These are phyloP conservation scores for Zapus hudsonius DNA, from an alignment of 2,113 vertebrate genomes.

Conservation along the genomic window DNA sequence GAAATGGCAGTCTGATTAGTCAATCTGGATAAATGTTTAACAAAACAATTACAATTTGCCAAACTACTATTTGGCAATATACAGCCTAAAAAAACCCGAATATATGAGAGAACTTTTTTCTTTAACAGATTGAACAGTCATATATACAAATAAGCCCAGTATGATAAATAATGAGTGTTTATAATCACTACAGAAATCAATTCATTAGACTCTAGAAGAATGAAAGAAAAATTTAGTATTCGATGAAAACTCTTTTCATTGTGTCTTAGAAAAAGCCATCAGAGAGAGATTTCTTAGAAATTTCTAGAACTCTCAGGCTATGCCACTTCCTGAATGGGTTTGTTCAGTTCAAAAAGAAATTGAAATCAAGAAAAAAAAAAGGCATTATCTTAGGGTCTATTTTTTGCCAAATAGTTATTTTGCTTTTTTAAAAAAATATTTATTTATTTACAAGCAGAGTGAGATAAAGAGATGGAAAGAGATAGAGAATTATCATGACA, in stretches of 20 bases:
- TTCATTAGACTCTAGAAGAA: not conserved
- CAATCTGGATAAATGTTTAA: constrained; percentile 37
- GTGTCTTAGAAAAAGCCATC: constrained; percentile 50
- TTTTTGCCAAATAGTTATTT: constrained; percentile 58
- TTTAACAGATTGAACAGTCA: constrained; percentile 32
- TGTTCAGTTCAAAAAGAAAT: constrained; percentile 64
- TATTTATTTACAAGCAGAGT: no score
- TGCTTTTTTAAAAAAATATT: constrained; percentile 38
- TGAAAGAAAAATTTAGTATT: constrained; percentile 55
- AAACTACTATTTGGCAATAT: constrained; percentile 58
- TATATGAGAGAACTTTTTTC: constrained; percentile 50
- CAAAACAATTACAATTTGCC: constrained; percentile 37
- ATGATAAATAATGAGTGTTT: constrained; percentile 48
- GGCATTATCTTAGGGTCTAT: constrained; percentile 25
- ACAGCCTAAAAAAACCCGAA: not conserved
- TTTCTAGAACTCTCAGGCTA: constrained; percentile 46
- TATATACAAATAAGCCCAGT: constrained; percentile 38
- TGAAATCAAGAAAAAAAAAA: constrained; percentile 19
- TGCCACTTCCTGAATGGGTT: constrained; percentile 58
- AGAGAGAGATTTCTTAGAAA: constrained; percentile 56
- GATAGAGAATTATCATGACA: no score
- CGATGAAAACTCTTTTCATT: constrained; percentile 6
- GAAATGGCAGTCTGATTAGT: constrained; percentile 50
- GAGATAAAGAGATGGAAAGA: no score
- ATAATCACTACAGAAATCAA: constrained; percentile 30